Percentiles rank a stretch among this genome's conserved stretches.
Conservation (phyloP, 2,113 vertebrate genomes). For the Mobula birostris region DNA sequence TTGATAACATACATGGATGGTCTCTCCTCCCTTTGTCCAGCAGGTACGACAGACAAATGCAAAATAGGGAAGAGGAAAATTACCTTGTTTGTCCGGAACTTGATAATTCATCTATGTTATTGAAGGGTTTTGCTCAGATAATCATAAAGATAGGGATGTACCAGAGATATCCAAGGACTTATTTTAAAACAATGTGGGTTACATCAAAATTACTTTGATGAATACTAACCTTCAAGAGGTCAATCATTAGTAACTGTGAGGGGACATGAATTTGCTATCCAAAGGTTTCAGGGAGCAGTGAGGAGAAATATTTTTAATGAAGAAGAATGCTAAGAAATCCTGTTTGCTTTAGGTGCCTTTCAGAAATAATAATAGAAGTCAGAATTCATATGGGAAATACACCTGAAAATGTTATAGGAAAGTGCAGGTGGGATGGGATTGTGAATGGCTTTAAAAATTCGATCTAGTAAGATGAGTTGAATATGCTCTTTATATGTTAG, state of each 20-base stretch:
- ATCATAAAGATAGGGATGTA: no score
- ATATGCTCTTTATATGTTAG: neutral
- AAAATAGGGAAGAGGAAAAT: no score
- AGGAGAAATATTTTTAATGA: neutral
- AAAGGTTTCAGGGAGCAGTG: neutral
- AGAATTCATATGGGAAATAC: neutral
- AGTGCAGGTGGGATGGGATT: neutral
- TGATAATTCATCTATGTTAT: no score
- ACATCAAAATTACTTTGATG: no score
- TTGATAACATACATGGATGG: no score
- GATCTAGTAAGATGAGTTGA: neutral
- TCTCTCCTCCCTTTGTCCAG: no score
- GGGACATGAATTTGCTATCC: no score
- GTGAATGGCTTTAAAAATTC: neutral
- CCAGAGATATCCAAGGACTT: no score
- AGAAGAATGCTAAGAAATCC: neutral
- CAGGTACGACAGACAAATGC: no score
- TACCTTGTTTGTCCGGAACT: no score
- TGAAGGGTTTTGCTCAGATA: no score
- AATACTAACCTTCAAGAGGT: neutral
- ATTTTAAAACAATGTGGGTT: no score
- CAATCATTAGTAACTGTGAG: neutral
- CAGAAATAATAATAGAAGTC: neutral
- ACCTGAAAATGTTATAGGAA: neutral
- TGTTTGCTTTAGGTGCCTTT: neutral